Base-by-base conservation (phyloP, 1,140 invertebrate species). In the Trichogramma pretiosum region DNA sequence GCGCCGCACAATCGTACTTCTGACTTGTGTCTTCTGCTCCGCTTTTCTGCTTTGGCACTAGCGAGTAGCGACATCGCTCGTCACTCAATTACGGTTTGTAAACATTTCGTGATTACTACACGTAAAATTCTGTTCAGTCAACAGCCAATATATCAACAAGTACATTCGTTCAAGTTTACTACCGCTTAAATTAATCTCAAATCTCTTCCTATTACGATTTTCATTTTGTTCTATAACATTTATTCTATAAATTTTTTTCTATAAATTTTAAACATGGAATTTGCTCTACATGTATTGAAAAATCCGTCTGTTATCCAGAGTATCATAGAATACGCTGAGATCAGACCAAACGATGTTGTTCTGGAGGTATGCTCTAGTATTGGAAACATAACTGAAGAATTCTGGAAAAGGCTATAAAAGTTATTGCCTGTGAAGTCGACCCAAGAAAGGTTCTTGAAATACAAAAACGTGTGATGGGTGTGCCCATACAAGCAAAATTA, bases 301-400 rank as follows among this genome's bases (percentile, higher is more conserved):
- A 99, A 99, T 78, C 96, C 97, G 0, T 73, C 96, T 32, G 82
- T 99, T 38, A 90, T 99, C 33, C 87, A 89, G 44, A 83, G 79
- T 26, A 98, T 99, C 85, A 73, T 99, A 35, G 94, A 99, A 57
- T 98, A 98, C 77, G 81, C 95, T 52, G 93, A 87, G 1, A 54
- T 99, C 11, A 67, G 90, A 55, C 80, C 89, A 4, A 95, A 93
- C 21, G 97, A 99, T 78, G 82, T 88, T 18, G 91, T 94, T 22
- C 74, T 99, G 37, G 97, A 99, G 84, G 89, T 99, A 59, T 96
- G 97, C 72, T 91, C 97, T 42, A 97, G 95, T 68, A 98, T 96
- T 32, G 95, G 97, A 64, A 99, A 99, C 65, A 89, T 99, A 84
- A 99, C 96, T 4, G 80, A 94, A 0, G 94, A 69, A 74, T 99